phyloP scores from a whole-genome alignment of 2,888 invertebrate genomes.

The Barypeithes pellucidus region DNA sequence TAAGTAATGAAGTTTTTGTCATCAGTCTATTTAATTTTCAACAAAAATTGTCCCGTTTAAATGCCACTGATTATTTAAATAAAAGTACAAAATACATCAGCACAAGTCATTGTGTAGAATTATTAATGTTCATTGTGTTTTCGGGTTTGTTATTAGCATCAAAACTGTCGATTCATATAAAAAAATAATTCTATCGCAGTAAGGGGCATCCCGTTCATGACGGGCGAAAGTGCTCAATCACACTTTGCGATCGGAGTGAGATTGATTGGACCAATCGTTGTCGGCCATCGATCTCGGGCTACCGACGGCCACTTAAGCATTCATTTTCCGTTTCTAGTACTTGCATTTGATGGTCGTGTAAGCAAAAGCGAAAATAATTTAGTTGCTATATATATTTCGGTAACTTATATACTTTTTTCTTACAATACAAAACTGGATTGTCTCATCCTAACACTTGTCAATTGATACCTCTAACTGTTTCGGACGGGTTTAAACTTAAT shows the following conservation, averaged over 20 bases:
- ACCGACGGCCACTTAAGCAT: slow-evolving; percentile 22
- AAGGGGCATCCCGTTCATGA: slow-evolving; percentile 18
- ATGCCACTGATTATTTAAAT: no score
- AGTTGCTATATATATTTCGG: no score
- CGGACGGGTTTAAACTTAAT: no score
- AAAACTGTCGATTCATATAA: background rate
- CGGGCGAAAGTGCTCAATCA: slow-evolving; percentile 28
- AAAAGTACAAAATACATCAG: no score
- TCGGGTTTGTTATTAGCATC: background rate
- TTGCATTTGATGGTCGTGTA: background rate
- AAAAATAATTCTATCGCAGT: background rate
- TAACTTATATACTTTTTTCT: no score
- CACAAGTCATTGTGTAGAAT: background rate
- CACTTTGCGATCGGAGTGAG: slow-evolving; percentile 33
- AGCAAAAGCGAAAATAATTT: no score
- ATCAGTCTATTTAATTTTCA: no score
- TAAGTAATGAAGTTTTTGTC: no score
- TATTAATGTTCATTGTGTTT: background rate
- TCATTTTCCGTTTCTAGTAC: background rate
- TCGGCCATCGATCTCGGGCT: slow-evolving; percentile 25
- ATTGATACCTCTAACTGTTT: no score
- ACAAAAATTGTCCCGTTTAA: no score
- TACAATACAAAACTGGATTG: no score
- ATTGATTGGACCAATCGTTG: slow-evolving; percentile 29
- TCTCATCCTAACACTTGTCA: no score